phyloP scores from a whole-genome alignment of 2,888 invertebrate genomes.

The Mimumesa dahlbomi region DNA sequence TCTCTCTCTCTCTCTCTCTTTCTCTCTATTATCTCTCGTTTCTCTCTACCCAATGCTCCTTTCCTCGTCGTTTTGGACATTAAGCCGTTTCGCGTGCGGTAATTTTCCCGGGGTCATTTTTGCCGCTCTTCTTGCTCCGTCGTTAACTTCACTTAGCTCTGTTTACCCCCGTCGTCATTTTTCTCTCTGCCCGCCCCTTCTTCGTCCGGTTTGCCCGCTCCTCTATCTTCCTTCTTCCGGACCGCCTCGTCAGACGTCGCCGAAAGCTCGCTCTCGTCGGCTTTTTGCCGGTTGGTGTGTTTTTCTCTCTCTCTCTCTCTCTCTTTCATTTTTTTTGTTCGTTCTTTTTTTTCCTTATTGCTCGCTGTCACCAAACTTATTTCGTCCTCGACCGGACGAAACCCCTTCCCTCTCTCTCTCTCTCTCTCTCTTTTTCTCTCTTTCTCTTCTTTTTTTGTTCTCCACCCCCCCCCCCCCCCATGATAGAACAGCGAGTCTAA shows the following conservation, averaged over 20 bases:
- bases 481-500: slow-evolving; percentile 3
- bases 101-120: slow-evolving; percentile 67
- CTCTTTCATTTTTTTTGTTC: slow-evolving; percentile 23
- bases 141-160: slow-evolving; percentile 74
- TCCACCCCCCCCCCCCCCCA: slow-evolving; percentile 4
- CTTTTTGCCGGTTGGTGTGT: slow-evolving; percentile 22
- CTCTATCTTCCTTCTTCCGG: slow-evolving; percentile 15
- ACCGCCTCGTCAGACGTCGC: slow-evolving; percentile 47
- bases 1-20: slow-evolving; percentile 19
- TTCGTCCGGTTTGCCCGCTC: slow-evolving; percentile 30
- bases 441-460: slow-evolving; percentile 10
- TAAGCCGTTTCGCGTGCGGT: slow-evolving; percentile 72
- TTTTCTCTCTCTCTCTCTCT: too few species aligned
- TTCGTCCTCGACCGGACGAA: slow-evolving; percentile 21
- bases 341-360: slow-evolving; percentile 15
- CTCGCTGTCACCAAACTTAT: slow-evolving; percentile 28
- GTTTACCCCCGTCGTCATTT: slow-evolving; percentile 65
- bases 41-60: slow-evolving; percentile 2
- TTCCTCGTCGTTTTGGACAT: slow-evolving; percentile 68
- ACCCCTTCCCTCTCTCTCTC: slow-evolving; percentile 10
- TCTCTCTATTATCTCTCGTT: not conserved
- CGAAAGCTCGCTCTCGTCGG: slow-evolving; percentile 19
- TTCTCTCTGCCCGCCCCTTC: slow-evolving; percentile 30
- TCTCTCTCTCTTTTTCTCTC: slow-evolving; percentile 35
- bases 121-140: slow-evolving; percentile 68